These are phyloP conservation scores for Tangara arthus DNA, from an alignment of 2,797 vertebrate species.

Conservation along the genomic window DNA sequence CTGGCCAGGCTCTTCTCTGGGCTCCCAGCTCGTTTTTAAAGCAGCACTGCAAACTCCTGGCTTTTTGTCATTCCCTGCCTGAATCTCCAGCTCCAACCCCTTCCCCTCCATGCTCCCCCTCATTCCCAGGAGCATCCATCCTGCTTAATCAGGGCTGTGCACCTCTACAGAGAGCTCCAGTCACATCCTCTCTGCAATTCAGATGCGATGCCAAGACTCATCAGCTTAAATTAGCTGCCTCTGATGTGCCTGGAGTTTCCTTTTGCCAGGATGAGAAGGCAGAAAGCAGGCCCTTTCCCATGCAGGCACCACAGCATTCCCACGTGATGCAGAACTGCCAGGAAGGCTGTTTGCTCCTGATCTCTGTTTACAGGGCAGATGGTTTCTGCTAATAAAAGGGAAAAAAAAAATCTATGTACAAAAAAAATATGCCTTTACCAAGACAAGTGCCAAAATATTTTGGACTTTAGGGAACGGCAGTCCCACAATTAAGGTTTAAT, in stretches of 20 bases:
- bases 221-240: constrained; percentile 32
- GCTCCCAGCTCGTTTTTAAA: neutral
- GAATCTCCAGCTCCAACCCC: neutral
- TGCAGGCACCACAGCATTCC: constrained; percentile 25
- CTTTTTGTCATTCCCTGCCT: neutral
- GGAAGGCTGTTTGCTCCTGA: constrained; percentile 34
- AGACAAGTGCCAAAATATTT: constrained; percentile 61
- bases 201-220: neutral
- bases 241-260: constrained; percentile 11
- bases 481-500: constrained; percentile 38
- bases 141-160: neutral
- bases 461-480: neutral
- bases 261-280: neutral
- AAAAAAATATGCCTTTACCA: constrained; percentile 17
- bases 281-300: constrained; percentile 19
- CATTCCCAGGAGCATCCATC: neutral
- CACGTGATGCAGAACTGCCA: constrained; percentile 27
- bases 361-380: constrained; percentile 62
- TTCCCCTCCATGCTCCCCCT: neutral
- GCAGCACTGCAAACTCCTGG: neutral
- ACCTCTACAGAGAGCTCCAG: neutral
- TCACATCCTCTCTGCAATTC: neutral
- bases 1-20: neutral
- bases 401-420: neutral
- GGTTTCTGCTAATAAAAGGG: constrained; percentile 48